Percentiles rank a stretch among this genome's conserved stretches.
These are phyloP conservation scores for Protula sp. DNA, from an alignment of 2,888 invertebrate species.

Conservation along the genomic window DNA sequence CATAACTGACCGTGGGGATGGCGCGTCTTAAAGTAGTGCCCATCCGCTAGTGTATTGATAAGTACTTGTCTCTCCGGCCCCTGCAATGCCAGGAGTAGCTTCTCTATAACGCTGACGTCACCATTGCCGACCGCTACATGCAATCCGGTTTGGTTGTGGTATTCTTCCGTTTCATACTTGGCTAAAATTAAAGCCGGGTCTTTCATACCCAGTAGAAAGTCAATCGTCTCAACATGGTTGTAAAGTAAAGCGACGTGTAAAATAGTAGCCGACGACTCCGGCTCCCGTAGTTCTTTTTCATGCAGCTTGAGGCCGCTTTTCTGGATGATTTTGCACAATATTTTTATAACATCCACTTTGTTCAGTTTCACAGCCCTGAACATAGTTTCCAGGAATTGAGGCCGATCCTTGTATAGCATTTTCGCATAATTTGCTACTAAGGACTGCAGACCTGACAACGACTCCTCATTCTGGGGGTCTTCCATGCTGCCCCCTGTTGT, in stretches of 20 bases:
- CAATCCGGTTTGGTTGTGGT: constrained; percentile 24
- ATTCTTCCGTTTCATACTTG: constrained; percentile 23
- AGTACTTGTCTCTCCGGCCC: constrained; percentile 8
- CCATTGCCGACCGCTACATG: constrained; percentile 27
- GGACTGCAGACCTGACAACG: constrained; percentile 15
- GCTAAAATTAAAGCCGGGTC: constrained; percentile 22
- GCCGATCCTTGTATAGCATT: constrained; percentile 20
- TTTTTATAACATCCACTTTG: constrained; percentile 21
- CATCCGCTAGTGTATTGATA: constrained; percentile 25
- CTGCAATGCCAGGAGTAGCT: constrained; percentile 17
- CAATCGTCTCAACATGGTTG: constrained; percentile 21
- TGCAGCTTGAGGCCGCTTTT: constrained; percentile 20
- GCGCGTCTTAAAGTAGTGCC: constrained; percentile 20
- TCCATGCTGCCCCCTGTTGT: constrained; percentile 23
- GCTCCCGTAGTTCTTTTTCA: constrained; percentile 19
- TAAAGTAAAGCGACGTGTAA: constrained; percentile 26
- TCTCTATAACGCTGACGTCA: constrained; percentile 19
- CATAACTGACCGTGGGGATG: constrained; percentile 23
- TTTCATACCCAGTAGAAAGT: constrained; percentile 16
- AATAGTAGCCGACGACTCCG: constrained; percentile 23
- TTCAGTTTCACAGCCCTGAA: constrained; percentile 25
- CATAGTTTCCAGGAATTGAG: constrained; percentile 22
- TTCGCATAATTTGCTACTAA: constrained; percentile 25
- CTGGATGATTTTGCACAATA: constrained; percentile 23
- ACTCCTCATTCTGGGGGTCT: constrained; percentile 8